These are phyloP conservation scores for Yasuhikotakia modesta DNA, from an alignment of 2,797 vertebrate species.

Conservation along the genomic window DNA sequence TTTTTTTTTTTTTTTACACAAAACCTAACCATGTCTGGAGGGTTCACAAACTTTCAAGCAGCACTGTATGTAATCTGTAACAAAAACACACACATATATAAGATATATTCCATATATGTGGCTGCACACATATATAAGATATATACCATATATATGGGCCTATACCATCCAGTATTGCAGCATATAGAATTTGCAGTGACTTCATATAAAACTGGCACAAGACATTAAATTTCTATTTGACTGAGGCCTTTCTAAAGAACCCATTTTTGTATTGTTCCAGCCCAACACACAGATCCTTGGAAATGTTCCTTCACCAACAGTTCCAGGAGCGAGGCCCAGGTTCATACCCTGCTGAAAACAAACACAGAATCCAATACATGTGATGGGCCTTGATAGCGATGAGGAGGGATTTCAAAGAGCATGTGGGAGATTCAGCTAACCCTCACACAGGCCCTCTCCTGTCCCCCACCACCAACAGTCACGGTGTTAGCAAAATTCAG, in stretches of 20 bases:
- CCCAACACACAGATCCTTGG: constrained; percentile 40
- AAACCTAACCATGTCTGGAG: too few relatives aligned
- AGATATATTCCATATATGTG: too few relatives aligned
- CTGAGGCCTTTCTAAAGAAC: constrained; percentile 12
- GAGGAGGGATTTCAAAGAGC: constrained; percentile 74
- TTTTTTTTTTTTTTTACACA: too few relatives aligned
- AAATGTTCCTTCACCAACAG: constrained; percentile 26
- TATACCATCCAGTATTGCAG: too few relatives aligned
- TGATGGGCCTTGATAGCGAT: constrained; percentile 67
- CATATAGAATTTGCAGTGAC: background rate
- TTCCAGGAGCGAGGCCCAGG: constrained; percentile 30
- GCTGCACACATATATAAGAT: too few relatives aligned
- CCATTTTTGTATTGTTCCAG: constrained; percentile 42
- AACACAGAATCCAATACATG: constrained; percentile 52
- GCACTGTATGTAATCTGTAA: too few relatives aligned
- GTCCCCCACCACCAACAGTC: constrained; percentile 50
- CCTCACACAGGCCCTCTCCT: constrained; percentile 51
- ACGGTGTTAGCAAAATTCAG: constrained; percentile 35
- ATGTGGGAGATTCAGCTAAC: constrained; percentile 31
- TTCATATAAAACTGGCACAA: background rate
- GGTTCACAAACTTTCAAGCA: too few relatives aligned
- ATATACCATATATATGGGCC: too few relatives aligned
- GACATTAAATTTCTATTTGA: constrained; percentile 27
- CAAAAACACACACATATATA: too few relatives aligned
- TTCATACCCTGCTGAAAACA: constrained; percentile 56